These are phyloP conservation scores for Poeciliopsis prolifica DNA, from an alignment of 2,113 vertebrate species.

Conservation along the genomic window DNA sequence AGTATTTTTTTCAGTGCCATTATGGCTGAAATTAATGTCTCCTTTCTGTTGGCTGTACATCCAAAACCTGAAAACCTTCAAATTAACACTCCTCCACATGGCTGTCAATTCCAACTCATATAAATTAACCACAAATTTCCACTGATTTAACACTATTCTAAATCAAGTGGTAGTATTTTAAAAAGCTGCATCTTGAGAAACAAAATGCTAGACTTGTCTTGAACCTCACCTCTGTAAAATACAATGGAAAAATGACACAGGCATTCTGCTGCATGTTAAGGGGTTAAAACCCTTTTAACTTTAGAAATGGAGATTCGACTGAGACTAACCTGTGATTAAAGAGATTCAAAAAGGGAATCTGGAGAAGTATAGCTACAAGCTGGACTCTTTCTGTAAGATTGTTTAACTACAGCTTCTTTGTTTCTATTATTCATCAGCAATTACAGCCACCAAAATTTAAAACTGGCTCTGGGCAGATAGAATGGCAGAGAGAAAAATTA, in stretches of 20 bases:
- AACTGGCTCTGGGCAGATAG: not conserved
- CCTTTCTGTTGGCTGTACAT: not conserved
- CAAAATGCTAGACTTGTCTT: not conserved
- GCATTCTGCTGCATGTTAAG: not conserved
- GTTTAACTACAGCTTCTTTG: not conserved
- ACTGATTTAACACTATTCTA: not conserved
- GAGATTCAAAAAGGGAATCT: not conserved
- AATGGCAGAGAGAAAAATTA: not conserved
- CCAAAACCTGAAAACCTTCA: not conserved
- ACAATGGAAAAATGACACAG: no score
- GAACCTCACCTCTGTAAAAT: no score
- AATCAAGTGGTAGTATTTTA: not conserved
- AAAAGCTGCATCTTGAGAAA: not conserved
- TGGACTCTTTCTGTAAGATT: not conserved
- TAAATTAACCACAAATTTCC: not conserved
- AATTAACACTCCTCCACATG: not conserved
- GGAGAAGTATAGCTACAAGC: not conserved
- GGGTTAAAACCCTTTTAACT: not conserved
- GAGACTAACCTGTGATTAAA: not conserved
- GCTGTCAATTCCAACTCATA: not conserved
- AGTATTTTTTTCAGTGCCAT: no score
- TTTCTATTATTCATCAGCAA: not conserved
- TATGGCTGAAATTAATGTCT: not conserved
- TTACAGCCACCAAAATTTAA: not conserved
- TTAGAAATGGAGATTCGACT: not conserved